phyloP scores from a whole-genome alignment of 2,888 invertebrate species.

The Apotomis turbidana region DNA sequence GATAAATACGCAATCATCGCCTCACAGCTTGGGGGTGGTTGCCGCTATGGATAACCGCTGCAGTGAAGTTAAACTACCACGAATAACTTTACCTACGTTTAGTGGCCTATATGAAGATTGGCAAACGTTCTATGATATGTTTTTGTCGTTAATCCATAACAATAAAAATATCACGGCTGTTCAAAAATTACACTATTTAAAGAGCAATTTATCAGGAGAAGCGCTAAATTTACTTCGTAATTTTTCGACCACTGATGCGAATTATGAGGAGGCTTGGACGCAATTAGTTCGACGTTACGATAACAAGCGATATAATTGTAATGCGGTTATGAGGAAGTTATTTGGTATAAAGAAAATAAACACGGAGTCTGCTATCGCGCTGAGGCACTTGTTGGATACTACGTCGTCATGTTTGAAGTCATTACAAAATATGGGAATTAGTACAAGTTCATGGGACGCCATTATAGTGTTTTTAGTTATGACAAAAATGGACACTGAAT shows the following conservation, averaged over 20 bases:
- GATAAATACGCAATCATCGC: background rate
- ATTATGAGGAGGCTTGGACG: slow-evolving; percentile 46
- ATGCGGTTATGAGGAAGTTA: slow-evolving; percentile 43
- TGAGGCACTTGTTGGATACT: slow-evolving; percentile 7
- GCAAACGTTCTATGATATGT: slow-evolving; percentile 45
- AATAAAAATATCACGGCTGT: slow-evolving; percentile 41
- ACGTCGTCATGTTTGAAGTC: slow-evolving; percentile 23
- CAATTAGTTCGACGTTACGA: slow-evolving; percentile 43
- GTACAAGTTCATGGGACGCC: slow-evolving; percentile 5
- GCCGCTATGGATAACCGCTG: background rate
- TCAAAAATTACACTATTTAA: slow-evolving; percentile 48
- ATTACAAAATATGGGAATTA: slow-evolving; percentile 16
- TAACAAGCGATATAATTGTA: slow-evolving; percentile 45
- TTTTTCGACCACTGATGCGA: slow-evolving; percentile 42
- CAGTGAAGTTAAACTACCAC: slow-evolving; percentile 41
- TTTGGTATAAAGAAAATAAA: slow-evolving; percentile 31
- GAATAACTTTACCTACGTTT: slow-evolving; percentile 44
- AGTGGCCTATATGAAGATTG: slow-evolving; percentile 45
- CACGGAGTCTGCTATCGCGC: slow-evolving; percentile 10
- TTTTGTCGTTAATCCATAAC: slow-evolving; percentile 43
- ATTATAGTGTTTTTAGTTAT: slow-evolving; percentile 8
- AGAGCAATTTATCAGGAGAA: slow-evolving; percentile 44
- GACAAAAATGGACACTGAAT: slow-evolving; percentile 12
- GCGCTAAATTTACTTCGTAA: slow-evolving; percentile 42
- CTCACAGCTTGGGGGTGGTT: background rate